A percentile compares a stretch with the other conserved stretches of the same genome.
phyloP scores from a whole-genome alignment of 2,888 invertebrate genomes.

The Tuta absoluta region DNA sequence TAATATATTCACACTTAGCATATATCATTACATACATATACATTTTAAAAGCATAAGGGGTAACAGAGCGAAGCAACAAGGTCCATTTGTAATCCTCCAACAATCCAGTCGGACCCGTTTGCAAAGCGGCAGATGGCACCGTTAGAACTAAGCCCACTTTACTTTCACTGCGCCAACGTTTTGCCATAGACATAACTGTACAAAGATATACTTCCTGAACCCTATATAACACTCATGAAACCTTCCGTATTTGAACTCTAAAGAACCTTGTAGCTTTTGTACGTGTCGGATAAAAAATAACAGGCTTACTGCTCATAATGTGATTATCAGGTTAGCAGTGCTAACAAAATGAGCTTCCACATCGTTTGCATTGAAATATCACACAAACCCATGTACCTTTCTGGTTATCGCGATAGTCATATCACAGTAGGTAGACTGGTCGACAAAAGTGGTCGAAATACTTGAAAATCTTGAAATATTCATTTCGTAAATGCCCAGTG shows the following conservation, averaged over 20 bases:
- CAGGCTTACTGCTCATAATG: constrained; percentile 2
- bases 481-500: constrained; percentile 21
- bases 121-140: constrained; percentile 39
- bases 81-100: constrained; percentile 13
- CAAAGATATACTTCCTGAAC: neutral
- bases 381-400: neutral
- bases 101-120: constrained; percentile 25
- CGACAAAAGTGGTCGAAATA: neutral
- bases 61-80: constrained; percentile 17
- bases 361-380: neutral
- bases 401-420: neutral
- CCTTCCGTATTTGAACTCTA: neutral
- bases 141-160: constrained; percentile 39
- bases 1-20: too few relatives aligned
- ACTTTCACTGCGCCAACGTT: constrained; percentile 47
- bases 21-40: neutral
- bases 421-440: neutral
- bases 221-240: neutral
- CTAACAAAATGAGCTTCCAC: constrained; percentile 17
- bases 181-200: constrained; percentile 17
- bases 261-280: neutral
- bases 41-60: neutral
- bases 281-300: constrained; percentile 8
- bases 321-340: constrained; percentile 6
- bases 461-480: neutral